These are phyloP conservation scores for Entomobrya proxima DNA, from an alignment of 2,888 invertebrate species.

Conservation along the genomic window DNA sequence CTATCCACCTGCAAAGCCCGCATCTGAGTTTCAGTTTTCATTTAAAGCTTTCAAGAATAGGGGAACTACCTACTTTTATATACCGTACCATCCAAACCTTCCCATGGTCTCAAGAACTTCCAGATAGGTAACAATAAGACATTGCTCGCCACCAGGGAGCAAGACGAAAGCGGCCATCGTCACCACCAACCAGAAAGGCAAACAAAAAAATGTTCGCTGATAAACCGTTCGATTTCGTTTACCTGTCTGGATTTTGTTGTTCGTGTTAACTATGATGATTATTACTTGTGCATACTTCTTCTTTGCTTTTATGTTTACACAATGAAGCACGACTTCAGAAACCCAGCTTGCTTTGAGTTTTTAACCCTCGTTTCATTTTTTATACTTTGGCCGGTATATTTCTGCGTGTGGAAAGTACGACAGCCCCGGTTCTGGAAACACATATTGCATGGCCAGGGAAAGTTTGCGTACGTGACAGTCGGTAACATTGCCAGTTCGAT, in stretches of 20 bases:
- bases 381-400: no score
- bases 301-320: neutral
- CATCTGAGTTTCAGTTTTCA: no score
- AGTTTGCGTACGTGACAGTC: neutral
- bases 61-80: no score
- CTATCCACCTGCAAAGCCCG: no score
- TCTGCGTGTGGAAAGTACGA: no score
- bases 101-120: neutral
- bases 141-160: neutral
- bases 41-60: no score
- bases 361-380: no score
- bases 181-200: neutral
- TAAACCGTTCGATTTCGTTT: neutral
- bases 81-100: neutral
- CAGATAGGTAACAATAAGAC: neutral
- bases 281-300: neutral
- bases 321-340: neutral
- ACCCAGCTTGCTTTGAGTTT: no score
- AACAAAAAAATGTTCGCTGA: neutral
- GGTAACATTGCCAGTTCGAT: slow-evolving; percentile 7
- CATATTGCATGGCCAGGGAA: neutral
- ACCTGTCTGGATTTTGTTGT: neutral
- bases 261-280: slow-evolving; percentile 10
- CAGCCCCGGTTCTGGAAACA: no score
- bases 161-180: neutral